Percentiles rank a stretch among this genome's conserved stretches.
Conservation (phyloP, 2,113 vertebrate genomes). For the Pycnonotus jocosus region DNA sequence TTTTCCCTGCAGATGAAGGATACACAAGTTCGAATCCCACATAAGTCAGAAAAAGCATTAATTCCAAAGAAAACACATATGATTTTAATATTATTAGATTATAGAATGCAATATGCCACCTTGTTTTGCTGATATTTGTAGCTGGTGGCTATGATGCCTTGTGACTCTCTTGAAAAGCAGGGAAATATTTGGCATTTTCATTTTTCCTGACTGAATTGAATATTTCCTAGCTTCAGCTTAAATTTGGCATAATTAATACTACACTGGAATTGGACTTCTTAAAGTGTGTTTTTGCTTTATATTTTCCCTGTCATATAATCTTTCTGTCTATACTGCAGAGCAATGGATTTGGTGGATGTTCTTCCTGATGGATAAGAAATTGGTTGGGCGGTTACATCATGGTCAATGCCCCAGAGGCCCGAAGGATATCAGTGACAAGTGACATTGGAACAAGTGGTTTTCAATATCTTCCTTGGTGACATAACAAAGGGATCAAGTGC, state of each 20-base stretch:
- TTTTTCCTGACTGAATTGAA: neutral
- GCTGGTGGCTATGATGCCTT: neutral
- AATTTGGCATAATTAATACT: neutral
- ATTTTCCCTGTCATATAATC: neutral
- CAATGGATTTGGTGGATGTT: neutral
- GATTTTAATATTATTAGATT: neutral
- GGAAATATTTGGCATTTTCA: neutral
- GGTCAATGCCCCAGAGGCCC: neutral
- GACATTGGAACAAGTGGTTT: too few species aligned
- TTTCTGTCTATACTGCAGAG: neutral
- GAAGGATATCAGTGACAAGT: too few species aligned
- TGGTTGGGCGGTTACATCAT: neutral
- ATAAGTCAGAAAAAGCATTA: neutral
- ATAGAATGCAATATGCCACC: neutral
- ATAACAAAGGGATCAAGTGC: fast-evolving
- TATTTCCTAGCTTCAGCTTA: neutral
- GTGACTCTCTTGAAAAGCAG: neutral
- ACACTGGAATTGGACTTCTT: neutral
- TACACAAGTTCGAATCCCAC: neutral
- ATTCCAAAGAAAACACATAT: neutral
- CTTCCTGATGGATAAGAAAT: neutral
- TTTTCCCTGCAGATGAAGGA: neutral
- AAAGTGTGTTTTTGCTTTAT: fast-evolving
- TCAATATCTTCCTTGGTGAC: neutral
- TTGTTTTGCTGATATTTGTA: neutral